Evolutionary conservation across 2,888 invertebrate genomes (phyloP), one percentile per base, ranked within the genome.

Genomic region (Acanthosoma haemorrhoidale): DNA sequence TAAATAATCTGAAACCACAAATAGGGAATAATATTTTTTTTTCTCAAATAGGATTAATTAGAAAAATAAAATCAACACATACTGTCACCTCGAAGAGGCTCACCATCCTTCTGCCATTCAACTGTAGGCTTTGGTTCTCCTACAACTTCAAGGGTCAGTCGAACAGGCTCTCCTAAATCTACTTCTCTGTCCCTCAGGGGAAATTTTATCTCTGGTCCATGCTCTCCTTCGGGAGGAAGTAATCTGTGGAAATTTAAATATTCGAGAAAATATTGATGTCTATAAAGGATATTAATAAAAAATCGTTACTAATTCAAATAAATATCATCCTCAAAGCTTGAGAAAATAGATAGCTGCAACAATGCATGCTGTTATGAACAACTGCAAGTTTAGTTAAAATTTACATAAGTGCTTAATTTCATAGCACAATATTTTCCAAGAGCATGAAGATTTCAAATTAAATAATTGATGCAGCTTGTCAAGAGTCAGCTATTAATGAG

Each of bases 191-290:
- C 92, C 3, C 92, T 83, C 6, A 93, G 82, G 2, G 92, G 84
- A 91, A 93, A 92, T 1, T 91, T 91, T 78, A 93, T 92, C 78
- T 91, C 90, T 0, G 94, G 93, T 0, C 89, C 86, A 11, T 71
- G 64, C 29, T 75, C 75, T 8, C 41, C 66, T 34, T 51, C 57
- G 11, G 67, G 67, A 18, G 67, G 67, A 8, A 57, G 21, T 51
- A 67, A 67, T 18, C 67, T 67, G 13, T n/a, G n/a, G n/a, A n/a
- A n/a, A n/a, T n/a, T n/a, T n/a, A n/a, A n/a, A n/a, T n/a, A n/a
- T n/a, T n/a, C n/a, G n/a, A n/a, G n/a, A n/a, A n/a, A n/a, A n/a
- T n/a, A n/a, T n/a, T n/a, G n/a, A n/a, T n/a, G n/a, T n/a, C n/a
- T n/a, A n/a, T n/a, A n/a, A n/a, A n/a, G n/a, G n/a, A n/a, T n/a